Evolutionary conservation across 2,113 vertebrate species (phyloP).

Genomic region (Probosciger aterrimus): DNA sequence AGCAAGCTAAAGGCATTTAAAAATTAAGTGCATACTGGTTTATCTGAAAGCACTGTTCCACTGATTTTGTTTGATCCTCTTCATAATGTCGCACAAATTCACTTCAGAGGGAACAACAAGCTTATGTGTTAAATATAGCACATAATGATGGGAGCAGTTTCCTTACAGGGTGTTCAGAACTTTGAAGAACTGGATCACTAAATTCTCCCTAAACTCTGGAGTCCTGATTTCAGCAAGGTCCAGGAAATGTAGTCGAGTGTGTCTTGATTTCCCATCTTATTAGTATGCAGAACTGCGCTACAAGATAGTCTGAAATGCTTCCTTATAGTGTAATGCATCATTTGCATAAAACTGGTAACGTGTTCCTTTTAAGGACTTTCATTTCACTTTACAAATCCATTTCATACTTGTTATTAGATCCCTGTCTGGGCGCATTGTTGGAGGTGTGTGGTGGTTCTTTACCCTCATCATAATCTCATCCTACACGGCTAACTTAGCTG

Average conservation of each 20-base stretch:
- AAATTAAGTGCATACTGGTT: background rate
- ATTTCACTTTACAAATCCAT: conserved; percentile 78
- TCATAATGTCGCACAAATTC: background rate
- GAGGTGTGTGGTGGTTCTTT: conserved; percentile 99
- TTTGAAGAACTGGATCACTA: conserved; percentile 6
- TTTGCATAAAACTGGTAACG: conserved; percentile 59
- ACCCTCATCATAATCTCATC: conserved; percentile 99
- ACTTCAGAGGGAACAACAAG: background rate
- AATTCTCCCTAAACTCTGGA: conserved; percentile 9
- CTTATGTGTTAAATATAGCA: background rate
- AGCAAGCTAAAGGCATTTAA: background rate
- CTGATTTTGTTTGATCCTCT: conserved; percentile 3
- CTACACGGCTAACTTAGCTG: conserved; percentile 99
- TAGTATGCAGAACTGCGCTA: background rate
- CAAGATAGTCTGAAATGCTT: background rate
- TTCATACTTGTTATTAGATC: conserved; percentile 87
- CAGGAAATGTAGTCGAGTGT: background rate
- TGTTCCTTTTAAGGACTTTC: conserved; percentile 58
- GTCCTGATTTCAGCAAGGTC: background rate
- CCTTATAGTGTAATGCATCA: background rate
- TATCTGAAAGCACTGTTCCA: background rate
- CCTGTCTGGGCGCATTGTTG: conserved; percentile 97
- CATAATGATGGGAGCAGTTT: background rate
- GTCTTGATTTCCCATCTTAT: background rate
- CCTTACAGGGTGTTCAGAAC: background rate